Evolutionary conservation across 2,888 invertebrate genomes (phyloP), one percentile per base, ranked within the genome.

Genomic region (Prostheceraeus crozeri): DNA sequence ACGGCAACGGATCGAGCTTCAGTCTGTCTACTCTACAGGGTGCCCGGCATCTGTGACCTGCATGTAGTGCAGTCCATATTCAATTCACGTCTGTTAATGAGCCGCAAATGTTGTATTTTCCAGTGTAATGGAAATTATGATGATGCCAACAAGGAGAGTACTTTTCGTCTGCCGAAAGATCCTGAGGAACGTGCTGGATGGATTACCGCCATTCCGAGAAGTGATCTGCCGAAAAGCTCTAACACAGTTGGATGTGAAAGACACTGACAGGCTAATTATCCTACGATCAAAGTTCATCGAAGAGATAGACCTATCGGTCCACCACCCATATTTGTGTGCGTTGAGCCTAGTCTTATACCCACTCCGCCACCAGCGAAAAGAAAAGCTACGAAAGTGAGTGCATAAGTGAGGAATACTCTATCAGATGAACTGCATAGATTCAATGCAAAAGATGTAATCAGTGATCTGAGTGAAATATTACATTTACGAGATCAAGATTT

Each of bases 71-170:
- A n/a, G n/a, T n/a, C n/a, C n/a, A n/a, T n/a, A n/a, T n/a, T n/a
- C n/a, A n/a, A n/a, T n/a, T n/a, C n/a, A n/a, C n/a, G n/a, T n/a
- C n/a, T n/a, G n/a, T n/a, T n/a, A n/a, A 48, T 48, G 48, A 10
- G 25, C 28, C 48, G 25, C 48, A 48, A 48, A 48, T 16, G 48
- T 48, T 48, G 48, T 19, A 30, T 48, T 48, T 48, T 48, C 48
- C 3, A 14, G 25, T 48, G 48, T 19, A 30, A 30, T 19, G 25
- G 25, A 28, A 48, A 48, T 30, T 48, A 48, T 48, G 48, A n/a
- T 28, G 28, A 23, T 48, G 25, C 48, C 28, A 19, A 23, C 6
- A 48, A n/a, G 25, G n/a, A n/a, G n/a, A 28, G 25, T 23, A 30
- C 11, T 28, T 19, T 19, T 30, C 48, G 23, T 48, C 28, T 48